phyloP scores from a whole-genome alignment of 2,113 vertebrate genomes.

The Gorsachius goisagi region DNA sequence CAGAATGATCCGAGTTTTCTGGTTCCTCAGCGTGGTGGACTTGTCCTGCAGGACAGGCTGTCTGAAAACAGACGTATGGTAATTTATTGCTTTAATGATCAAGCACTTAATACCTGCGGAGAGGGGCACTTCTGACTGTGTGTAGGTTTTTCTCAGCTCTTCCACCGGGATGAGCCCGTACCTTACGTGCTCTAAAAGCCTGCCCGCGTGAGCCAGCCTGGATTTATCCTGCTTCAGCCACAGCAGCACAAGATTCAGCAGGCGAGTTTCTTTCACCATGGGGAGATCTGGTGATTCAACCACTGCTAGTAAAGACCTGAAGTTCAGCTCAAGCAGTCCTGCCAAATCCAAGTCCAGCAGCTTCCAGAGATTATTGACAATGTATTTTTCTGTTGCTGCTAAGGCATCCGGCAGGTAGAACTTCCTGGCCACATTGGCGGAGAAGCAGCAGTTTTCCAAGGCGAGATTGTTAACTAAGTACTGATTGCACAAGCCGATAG shows the following conservation, averaged over 20 bases:
- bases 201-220: conserved; percentile 74
- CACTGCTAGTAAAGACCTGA: conserved; percentile 77
- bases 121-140: conserved; percentile 71
- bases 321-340: conserved; percentile 83
- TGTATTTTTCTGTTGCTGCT: conserved; percentile 76
- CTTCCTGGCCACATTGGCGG: conserved; percentile 85
- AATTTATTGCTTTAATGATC: conserved; percentile 88
- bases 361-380: conserved; percentile 76
- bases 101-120: conserved; percentile 83
- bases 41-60: conserved; percentile 85
- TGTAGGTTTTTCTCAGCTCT: conserved; percentile 75
- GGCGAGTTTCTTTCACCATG: conserved; percentile 76
- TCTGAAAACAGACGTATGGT: conserved; percentile 80
- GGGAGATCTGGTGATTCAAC: conserved; percentile 82
- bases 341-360: conserved; percentile 73
- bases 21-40: conserved; percentile 79
- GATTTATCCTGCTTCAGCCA: conserved; percentile 84
- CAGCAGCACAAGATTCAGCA: conserved; percentile 82
- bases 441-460: conserved; percentile 84
- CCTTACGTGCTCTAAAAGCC: conserved; percentile 83
- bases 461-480: conserved; percentile 84
- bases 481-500: conserved; percentile 83
- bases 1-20: conserved; percentile 78
- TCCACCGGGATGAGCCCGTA: conserved; percentile 77
- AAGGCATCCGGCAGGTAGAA: conserved; percentile 79